A percentile compares a stretch with the other conserved stretches of the same genome.
phyloP scores from a whole-genome alignment of 1,140 invertebrate genomes.

The Diachasmimorpha longicaudata region DNA sequence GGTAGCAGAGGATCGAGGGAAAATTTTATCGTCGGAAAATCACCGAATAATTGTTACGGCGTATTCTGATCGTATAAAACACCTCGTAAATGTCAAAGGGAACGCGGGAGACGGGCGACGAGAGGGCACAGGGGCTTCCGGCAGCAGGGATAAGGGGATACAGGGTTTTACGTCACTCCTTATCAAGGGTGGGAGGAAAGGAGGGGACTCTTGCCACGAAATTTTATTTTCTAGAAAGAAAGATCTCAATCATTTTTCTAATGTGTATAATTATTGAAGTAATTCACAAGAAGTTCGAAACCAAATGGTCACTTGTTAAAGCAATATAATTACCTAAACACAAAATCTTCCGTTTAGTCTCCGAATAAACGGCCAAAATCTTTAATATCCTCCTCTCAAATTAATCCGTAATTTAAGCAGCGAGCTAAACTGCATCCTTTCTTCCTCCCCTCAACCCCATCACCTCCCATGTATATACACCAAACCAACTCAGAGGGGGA shows the following conservation, averaged over 20 bases:
- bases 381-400: not conserved
- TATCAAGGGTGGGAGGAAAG: slow-evolving; percentile 35
- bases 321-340: too few species aligned
- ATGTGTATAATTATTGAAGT: too few species aligned
- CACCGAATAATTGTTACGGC: slow-evolving; percentile 28
- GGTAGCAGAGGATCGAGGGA: not conserved
- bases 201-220: too few species aligned
- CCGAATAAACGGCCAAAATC: too few species aligned
- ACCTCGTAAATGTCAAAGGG: slow-evolving; percentile 62
- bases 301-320: too few species aligned
- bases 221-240: too few species aligned
- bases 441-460: too few species aligned
- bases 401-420: not conserved
- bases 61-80: slow-evolving; percentile 60
- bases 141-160: not conserved
- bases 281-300: too few species aligned
- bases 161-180: slow-evolving; percentile 41
- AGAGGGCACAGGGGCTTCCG: not conserved
- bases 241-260: too few species aligned
- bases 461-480: too few species aligned
- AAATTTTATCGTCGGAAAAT: slow-evolving; percentile 28
- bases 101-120: slow-evolving; percentile 36
- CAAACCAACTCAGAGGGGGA: not conserved
- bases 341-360: too few species aligned
- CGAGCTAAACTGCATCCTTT: not conserved